Conservation (phyloP, 1,140 invertebrate species). For the Campoletis sonorensis region DNA sequence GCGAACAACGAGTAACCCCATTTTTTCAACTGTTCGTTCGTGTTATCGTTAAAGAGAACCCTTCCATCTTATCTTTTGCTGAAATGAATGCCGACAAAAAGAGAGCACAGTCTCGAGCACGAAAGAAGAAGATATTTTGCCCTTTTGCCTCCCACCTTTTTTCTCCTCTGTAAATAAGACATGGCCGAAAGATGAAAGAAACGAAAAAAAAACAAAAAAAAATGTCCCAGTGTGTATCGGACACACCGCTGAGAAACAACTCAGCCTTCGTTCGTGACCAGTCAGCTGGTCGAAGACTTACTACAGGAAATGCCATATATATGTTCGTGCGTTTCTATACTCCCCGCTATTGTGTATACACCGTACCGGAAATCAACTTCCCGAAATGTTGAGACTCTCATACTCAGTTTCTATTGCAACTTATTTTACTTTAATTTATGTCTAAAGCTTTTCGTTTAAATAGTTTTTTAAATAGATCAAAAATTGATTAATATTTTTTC, state of each 20-base stretch:
- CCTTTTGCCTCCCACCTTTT: not conserved
- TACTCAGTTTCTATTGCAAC: too few relatives aligned
- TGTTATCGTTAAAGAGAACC: not conserved
- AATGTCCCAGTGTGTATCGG: not conserved
- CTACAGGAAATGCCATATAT: not conserved
- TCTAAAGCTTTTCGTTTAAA: too few relatives aligned
- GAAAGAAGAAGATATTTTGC: not conserved
- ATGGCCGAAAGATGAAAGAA: not conserved
- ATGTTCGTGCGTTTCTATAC: not conserved
- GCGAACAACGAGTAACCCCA: too few relatives aligned
- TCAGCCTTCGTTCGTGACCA: not conserved
- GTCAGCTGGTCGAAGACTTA: conserved; percentile 12
- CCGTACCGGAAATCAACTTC: conserved; percentile 6
- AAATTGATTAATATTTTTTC: too few relatives aligned
- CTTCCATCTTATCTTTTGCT: not conserved
- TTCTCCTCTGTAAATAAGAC: not conserved
- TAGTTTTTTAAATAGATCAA: too few relatives aligned
- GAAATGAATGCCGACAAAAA: not conserved
- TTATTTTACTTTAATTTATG: not conserved
- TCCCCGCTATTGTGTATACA: not conserved
- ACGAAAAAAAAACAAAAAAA: not conserved
- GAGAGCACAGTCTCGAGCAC: not conserved
- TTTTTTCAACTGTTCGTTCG: not conserved
- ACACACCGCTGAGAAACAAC: not conserved
- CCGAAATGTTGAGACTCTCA: conserved; percentile 5